Evolutionary conservation across 2,888 invertebrate genomes (phyloP), one percentile per base, ranked within the genome.

Genomic region (Noctua pronuba): DNA sequence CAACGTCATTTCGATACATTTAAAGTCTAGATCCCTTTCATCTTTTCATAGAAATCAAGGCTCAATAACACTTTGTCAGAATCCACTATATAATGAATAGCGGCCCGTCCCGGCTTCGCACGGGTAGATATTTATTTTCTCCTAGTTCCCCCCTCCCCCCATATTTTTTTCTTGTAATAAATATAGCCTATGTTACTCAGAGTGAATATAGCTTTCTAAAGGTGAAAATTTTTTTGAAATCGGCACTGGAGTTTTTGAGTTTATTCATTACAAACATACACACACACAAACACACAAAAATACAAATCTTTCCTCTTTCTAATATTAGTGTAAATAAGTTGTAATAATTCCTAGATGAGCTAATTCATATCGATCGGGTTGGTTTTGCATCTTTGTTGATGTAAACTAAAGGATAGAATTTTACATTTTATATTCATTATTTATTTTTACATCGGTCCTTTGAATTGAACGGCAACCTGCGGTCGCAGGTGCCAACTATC

Each of bases 401-500:
- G 1, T 3, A 10, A 11, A 67, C 8, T 46, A 35, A 44, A 18
- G 8, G 4, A n/a, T n/a, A 6, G n/a, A n/a, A 10, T n/a, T n/a
- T 65, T 21, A 11, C 2, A 5, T 46, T 65, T 65, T 1, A 18
- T 10, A 8, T 41, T 10, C 13, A 41, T 55, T n/a, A 31, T 55
- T 46, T 49, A 41, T n/a, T 28, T 2, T 4, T 74, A n/a, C 18
- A 38, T 18, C 13, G 58, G 10, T 55, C n/a, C n/a, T 58, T 38
- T 46, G 3, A 77, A n/a, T 62, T 78, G 38, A 41, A 52, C 0
- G n/a, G 18, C 41, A 58, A 49, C 24, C 28, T 67, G 28, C 13
- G 35, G 41, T 58, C 11, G 64, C 84, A 79, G 46, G 41, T 79
- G 79, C 24, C 35, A 64, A 49, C 80, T 78, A 41, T 78, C 35